Base-by-base conservation (phyloP, 2,797 vertebrate species). In the Micrastur ruficollis region DNA sequence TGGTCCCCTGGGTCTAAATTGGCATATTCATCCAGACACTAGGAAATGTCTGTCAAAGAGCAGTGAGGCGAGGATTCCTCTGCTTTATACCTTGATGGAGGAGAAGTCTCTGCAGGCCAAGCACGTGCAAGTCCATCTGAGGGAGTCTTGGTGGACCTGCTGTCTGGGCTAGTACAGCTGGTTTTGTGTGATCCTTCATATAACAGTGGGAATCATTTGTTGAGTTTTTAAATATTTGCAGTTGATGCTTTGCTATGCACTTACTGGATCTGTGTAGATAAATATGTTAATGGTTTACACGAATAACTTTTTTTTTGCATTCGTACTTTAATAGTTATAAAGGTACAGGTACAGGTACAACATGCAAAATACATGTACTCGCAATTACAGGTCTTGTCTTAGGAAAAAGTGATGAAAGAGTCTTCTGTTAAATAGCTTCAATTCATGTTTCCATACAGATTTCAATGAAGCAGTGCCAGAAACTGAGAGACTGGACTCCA, bases 381-480 rank as follows among this genome's bases (percentile, higher is more conserved):
- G 1, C 5, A 55, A 6, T 70, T 66, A 13, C 32, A 53, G 20
- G 29, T 32, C 20, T 34, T 63, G 15, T 59, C 31, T 50, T 52
- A 29, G 13, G 42, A 61, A 40, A 78, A 80, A 34, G 9, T 31
- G 81, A 23, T 11, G 20, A 44, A n/a, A 89, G 22, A 49, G 46
- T 21, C 25, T 53, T 55, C 46, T 52, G 12, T 58, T 78, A 47
- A 93, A 78, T 38, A 42, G 31, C 71, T 96, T 93, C 47, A 47
- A 66, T 75, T 84, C 31, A 6, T 86, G 16, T 95, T 89, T 88
- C 58, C 29, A 8, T 81, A 14, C 91, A 98, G 98, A 98, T 93
- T 97, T 98, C 63, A 98, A 74, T 84, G 98, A 98, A 96, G 98
- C 95, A 5, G 97, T 98, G 46, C 98, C 98, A n/a, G 98, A 98